These are phyloP conservation scores for Sabatieria punctata DNA, from an alignment of 2,888 invertebrate genomes.

Conservation along the genomic window DNA sequence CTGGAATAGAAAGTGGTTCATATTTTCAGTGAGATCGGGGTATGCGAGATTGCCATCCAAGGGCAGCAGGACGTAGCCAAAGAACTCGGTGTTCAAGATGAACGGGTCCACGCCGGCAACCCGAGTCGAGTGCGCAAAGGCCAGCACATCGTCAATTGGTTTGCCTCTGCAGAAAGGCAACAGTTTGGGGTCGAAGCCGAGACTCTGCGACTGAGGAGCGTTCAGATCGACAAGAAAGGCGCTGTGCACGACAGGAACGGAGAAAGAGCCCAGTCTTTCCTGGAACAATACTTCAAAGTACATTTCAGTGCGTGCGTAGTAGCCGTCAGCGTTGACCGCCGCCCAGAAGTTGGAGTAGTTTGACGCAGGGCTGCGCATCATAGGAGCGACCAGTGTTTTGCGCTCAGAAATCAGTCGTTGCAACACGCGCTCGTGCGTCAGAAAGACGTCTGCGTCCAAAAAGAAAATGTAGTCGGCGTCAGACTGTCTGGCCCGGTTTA, in stretches of 20 bases:
- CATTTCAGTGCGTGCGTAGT: slow-evolving; percentile 64
- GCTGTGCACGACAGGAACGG: slow-evolving; percentile 78
- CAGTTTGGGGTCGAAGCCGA: slow-evolving; percentile 62
- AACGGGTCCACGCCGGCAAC: slow-evolving; percentile 45
- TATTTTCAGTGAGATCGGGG: neutral
- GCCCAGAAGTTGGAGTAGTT: slow-evolving; percentile 88
- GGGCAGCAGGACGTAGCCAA: neutral
- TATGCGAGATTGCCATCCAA: neutral
- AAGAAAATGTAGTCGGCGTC: slow-evolving; percentile 66
- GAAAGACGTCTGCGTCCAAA: slow-evolving; percentile 63
- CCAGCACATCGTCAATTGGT: slow-evolving; percentile 75
- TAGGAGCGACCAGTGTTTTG: neutral
- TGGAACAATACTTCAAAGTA: slow-evolving; percentile 54
- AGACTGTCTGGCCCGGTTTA: slow-evolving; percentile 46
- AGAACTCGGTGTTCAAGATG: slow-evolving; percentile 48
- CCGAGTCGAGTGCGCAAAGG: slow-evolving; percentile 55
- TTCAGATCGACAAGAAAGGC: slow-evolving; percentile 26
- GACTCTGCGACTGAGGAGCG: slow-evolving; percentile 39
- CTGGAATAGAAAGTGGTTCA: neutral
- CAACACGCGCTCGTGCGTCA: slow-evolving; percentile 50
- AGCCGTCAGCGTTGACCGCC: slow-evolving; percentile 56
- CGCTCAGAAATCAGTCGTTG: slow-evolving; percentile 40
- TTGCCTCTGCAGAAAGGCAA: too few relatives aligned
- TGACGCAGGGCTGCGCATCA: neutral
- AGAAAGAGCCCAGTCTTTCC: slow-evolving; percentile 47